Conservation (phyloP, 1,140 invertebrate genomes). For the Drosophila ogumai region DNA sequence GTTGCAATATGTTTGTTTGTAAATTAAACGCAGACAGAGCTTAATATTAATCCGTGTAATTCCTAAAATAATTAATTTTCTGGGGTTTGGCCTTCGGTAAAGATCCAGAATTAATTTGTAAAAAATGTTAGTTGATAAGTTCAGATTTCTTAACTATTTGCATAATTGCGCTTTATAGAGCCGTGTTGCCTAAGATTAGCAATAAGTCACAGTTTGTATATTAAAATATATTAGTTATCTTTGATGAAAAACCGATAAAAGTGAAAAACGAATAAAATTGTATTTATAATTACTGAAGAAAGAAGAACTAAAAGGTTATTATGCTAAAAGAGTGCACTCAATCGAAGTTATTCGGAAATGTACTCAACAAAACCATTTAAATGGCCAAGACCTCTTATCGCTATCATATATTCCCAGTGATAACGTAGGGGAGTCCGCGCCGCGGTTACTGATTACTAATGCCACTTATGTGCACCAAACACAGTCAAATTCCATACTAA, state of each 20-base stretch:
- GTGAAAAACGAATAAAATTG: not conserved
- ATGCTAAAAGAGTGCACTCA: not conserved
- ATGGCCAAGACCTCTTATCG: constrained; percentile 25
- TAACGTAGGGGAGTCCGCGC: not conserved
- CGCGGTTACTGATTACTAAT: constrained; percentile 18
- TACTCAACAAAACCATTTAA: constrained; percentile 18
- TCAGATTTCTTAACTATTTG: not conserved
- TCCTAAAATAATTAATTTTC: not conserved
- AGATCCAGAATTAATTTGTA: too few species aligned
- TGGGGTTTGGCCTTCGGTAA: not conserved
- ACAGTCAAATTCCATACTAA: not conserved
- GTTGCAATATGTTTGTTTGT: not conserved
- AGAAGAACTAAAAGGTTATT: not conserved
- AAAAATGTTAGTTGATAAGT: not conserved
- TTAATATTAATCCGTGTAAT: not conserved
- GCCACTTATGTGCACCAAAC: not conserved
- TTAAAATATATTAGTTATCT: not conserved
- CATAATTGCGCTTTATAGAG: not conserved
- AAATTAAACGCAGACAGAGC: not conserved
- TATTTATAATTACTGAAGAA: not conserved
- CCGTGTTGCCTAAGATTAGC: not conserved
- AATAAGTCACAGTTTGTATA: not conserved
- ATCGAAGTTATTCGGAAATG: not conserved
- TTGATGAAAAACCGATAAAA: not conserved
- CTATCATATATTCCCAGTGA: constrained; percentile 10